Base-by-base conservation (phyloP, 1,140 invertebrate genomes). In the Idris sp. region DNA sequence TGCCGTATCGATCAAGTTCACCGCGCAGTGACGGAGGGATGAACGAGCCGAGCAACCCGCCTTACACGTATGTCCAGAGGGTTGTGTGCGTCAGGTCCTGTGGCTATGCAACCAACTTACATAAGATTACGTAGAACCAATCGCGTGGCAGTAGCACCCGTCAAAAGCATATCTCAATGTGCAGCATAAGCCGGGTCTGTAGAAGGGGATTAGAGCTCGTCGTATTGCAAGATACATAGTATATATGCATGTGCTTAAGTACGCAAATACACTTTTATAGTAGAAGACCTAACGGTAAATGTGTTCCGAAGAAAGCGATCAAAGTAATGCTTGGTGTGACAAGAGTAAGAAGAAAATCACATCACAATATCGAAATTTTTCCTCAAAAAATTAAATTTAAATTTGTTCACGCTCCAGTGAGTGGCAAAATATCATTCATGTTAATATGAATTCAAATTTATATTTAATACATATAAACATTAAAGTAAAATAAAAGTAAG, bases 171-270 rank as follows among this genome's bases (percentile, higher is more conserved):
- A 84, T 85, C 82, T 84, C 79, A 78, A 81, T 82, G 80, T 76
- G 77, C 68, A 76, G 77, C 78, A 81, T 83, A 82, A 81, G 81
- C 77, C 75, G 77, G 77, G 75, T 80, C 77, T 84, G 82, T 85
- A 84, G 84, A 86, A 86, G 84, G 81, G 83, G 85, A 86, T 86
- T 85, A 86, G 79, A 85, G 74, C 79, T 83, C 75, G 74, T 81
- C 80, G 79, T 84, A 80, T 81, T 83, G 77, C 67, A 43, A 69
- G 74, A 82, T 83, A 82, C 77, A 64, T 40, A 59, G 53, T 54
- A 61, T 62, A 53, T 51, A 56, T 56, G 40, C 40, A 53, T 26
- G 54, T 43, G 36, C 58, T 56, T 19, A 43, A 40, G 38, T 49
- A 59, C 56, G 48, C 43, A 62, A 68, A 68, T 62, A 64, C 59